Conservation (phyloP, 2,797 vertebrate species). For the Poecile montanus region DNA sequence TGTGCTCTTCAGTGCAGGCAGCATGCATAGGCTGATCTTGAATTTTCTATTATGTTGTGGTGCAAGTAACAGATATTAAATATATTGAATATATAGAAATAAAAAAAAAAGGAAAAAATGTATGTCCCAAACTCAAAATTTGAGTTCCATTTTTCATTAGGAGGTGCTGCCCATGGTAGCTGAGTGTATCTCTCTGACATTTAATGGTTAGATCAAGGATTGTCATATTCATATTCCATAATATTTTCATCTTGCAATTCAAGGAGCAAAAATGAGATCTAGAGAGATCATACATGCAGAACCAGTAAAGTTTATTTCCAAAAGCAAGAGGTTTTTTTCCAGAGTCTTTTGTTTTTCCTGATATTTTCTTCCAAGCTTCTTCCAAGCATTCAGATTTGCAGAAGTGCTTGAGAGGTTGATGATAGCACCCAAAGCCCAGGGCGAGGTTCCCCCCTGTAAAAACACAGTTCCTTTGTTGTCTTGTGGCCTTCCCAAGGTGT, state of each 20-base stretch:
- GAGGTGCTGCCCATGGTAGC: no score
- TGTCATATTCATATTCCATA: not conserved
- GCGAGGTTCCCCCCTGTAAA: not conserved
- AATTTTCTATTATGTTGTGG: not conserved
- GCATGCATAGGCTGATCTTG: not conserved
- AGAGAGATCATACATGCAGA: not conserved
- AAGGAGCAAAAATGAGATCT: not conserved
- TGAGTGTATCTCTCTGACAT: rapidly evolving
- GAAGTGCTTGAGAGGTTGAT: not conserved
- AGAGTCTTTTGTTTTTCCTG: not conserved
- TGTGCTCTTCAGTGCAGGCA: not conserved
- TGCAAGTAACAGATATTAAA: not conserved
- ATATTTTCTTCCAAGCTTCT: not conserved
- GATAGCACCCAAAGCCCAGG: not conserved
- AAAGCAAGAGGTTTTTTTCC: not conserved
- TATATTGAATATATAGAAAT: no score
- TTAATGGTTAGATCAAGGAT: not conserved
- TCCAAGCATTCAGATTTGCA: not conserved
- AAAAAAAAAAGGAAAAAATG: not conserved
- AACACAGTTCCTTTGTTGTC: not conserved
- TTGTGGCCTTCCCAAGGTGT: not conserved
- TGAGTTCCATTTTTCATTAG: not conserved
- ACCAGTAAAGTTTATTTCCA: not conserved
- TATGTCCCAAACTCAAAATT: not conserved
- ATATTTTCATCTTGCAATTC: not conserved